Conservation (phyloP, 2,797 vertebrate species). For the Odontamblyopus lacepedii region DNA sequence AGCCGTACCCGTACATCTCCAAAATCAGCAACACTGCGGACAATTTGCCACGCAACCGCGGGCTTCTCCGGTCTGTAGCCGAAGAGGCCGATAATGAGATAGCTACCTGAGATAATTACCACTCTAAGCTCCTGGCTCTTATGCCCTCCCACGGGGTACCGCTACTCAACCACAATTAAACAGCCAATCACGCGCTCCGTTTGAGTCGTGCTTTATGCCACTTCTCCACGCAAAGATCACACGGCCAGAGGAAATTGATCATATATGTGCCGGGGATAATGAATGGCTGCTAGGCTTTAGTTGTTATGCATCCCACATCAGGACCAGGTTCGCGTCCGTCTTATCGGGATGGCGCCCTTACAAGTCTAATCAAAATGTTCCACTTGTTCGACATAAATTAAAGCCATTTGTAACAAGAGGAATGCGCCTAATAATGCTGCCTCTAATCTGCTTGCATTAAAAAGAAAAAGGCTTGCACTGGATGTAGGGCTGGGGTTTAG, state of each 20-base stretch:
- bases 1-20: constrained; percentile 7
- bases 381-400: neutral
- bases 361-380: constrained; percentile 4
- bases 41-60: constrained; percentile 21
- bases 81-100: constrained; percentile 68
- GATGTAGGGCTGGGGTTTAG: neutral
- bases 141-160: constrained; percentile 52
- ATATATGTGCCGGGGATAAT: neutral
- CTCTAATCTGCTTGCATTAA: neutral
- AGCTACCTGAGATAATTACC: constrained; percentile 77
- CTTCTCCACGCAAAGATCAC: constrained; percentile 22
- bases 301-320: constrained; percentile 13
- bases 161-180: constrained; percentile 69
- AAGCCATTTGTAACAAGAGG: constrained; percentile 7
- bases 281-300: neutral
- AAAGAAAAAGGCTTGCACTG: neutral
- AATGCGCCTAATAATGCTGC: constrained; percentile 3
- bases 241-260: neutral
- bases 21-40: constrained; percentile 36
- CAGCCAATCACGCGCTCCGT: constrained; percentile 57
- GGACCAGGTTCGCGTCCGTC: neutral
- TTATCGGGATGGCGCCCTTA: constrained; percentile 7
- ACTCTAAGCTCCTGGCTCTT: constrained; percentile 61
- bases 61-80: constrained; percentile 37
- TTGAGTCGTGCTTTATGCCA: constrained; percentile 53